Base-by-base conservation (phyloP, 2,797 vertebrate species). In the Ceryle rudis region DNA sequence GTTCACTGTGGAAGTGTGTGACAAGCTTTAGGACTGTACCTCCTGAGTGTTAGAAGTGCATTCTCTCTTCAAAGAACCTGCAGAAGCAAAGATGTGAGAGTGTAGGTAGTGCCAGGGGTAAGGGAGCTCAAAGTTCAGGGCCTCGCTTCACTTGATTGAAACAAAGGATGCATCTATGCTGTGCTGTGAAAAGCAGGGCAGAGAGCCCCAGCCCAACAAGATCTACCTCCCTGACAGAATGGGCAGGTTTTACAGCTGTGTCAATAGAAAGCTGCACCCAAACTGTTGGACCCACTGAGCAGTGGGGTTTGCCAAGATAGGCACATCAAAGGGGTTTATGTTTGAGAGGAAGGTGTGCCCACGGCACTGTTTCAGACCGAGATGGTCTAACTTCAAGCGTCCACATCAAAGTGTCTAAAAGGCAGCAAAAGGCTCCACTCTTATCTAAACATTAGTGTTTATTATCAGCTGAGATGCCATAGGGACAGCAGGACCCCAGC, bases 361-460 rank as follows among this genome's bases (percentile, higher is more conserved):
- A 29, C 0, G 0, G 77, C 0, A 0, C 41, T 0, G 0, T 79
- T 92, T 81, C 73, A 42, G 49, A 46, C 12, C 1, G 3, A 25
- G 33, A 21, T 12, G 6, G 29, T 39, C 44, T 74, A 57, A 67
- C 25, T 47, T 77, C 15, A 39, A 28, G 20, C 1, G 1, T 49
- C 29, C 18, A 65, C 46, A 22, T 81, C 54, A 46, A 77, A 65
- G 46, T 17, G 14, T n/a, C 79, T 51, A 44, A 82, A 80, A 83
- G 26, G 35, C 69, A 90, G 20, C 39, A 85, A 49, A 73, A 78
- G 18, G 13, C 39, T 61, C 28, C 20, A 22, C 9, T 64, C 37
- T 70, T 49, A 47, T 15, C 25, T 47, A 41, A 95, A 64, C 19
- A 31, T 31, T 20, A 26, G 28, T 33, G 31, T 47, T 86, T 46